Evolutionary conservation across 2,888 invertebrate genomes (phyloP).

Genomic region (Autographa pulchrina): DNA sequence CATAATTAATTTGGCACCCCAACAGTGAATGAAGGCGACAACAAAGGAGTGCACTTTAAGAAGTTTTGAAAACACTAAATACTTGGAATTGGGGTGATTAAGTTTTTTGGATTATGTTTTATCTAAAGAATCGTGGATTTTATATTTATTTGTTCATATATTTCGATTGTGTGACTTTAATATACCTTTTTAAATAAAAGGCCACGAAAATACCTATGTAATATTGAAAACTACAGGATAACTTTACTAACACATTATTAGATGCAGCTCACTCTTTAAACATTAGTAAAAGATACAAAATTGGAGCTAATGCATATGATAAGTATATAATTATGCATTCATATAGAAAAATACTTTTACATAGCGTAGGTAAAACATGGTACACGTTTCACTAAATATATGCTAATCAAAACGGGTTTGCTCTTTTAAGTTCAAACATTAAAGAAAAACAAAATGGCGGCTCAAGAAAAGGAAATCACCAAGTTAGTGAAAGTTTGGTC

Average conservation of each 20-base stretch:
- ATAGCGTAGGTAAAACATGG: too few species aligned
- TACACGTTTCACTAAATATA: neutral
- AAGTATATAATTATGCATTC: too few species aligned
- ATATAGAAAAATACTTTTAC: too few species aligned
- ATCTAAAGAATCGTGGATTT: neutral
- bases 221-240: too few species aligned
- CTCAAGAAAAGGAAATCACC: slow-evolving; percentile 40
- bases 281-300: too few species aligned
- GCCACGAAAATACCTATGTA: too few species aligned
- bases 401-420: neutral
- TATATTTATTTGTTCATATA: neutral
- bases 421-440: neutral
- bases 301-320: too few species aligned
- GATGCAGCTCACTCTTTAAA: too few species aligned
- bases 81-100: slow-evolving; percentile 34
- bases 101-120: too few species aligned
- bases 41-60: slow-evolving; percentile 50
- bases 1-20: slow-evolving; percentile 69
- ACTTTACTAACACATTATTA: too few species aligned
- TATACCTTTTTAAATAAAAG: too few species aligned
- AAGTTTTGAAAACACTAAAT: slow-evolving; percentile 32
- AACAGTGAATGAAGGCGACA: slow-evolving; percentile 40
- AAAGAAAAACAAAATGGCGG: neutral
- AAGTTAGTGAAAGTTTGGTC: slow-evolving; percentile 60
- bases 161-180: too few species aligned